These are phyloP conservation scores for Coracias cyanogaster DNA, from an alignment of 2,797 vertebrate species.

Conservation along the genomic window DNA sequence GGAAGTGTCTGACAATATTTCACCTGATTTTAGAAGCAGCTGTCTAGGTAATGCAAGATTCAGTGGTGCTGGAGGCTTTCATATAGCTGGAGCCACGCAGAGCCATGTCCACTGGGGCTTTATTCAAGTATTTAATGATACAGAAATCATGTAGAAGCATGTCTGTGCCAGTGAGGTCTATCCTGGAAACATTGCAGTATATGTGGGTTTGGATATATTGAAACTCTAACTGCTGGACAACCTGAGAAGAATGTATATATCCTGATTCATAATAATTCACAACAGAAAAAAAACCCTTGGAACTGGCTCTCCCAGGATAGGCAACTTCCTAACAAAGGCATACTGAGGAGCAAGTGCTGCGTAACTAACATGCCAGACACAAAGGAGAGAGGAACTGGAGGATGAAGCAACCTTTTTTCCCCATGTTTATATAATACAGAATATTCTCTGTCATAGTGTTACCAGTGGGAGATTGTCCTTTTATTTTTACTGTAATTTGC, in stretches of 20 bases:
- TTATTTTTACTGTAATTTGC: background rate
- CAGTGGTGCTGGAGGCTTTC: background rate
- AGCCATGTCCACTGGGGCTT: background rate
- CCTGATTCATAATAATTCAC: background rate
- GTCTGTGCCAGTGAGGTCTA: background rate
- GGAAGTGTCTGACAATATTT: background rate
- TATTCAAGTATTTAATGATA: background rate
- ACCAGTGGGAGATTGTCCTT: background rate
- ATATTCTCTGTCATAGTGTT: background rate
- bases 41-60: background rate
- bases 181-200: background rate
- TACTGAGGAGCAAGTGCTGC: background rate
- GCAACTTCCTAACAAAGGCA: background rate
- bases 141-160: background rate
- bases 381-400: background rate
- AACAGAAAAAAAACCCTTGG: background rate
- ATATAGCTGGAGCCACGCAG: background rate
- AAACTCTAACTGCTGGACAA: background rate
- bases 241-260: background rate
- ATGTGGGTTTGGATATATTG: background rate
- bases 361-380: background rate
- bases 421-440: background rate
- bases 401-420: background rate
- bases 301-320: background rate
- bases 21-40: background rate